Evolutionary conservation across 2,888 invertebrate species (phyloP), one percentile per base, ranked within the genome.

Genomic region (Dolichopus griseipennis): DNA sequence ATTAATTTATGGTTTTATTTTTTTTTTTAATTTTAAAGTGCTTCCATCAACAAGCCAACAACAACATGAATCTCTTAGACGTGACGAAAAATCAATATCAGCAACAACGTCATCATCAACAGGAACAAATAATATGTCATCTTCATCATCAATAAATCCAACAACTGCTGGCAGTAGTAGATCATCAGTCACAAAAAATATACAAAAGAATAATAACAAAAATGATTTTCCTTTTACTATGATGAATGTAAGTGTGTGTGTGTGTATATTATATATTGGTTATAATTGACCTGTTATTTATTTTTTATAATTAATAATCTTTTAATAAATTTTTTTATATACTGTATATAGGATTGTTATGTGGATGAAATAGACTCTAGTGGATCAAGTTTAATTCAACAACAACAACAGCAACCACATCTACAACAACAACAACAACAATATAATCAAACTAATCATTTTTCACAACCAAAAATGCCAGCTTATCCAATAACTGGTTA

Each of bases 401-500:
- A 52, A 52, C 27, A 27, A 27, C 27, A n/a, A n/a, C n/a, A n/a
- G n/a, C 43, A 43, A 43, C 43, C 7, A 9, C 43, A 43, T 3
- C 43, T 10, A 10, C 43, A 12, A 9, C 43, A 52, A 52, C 15
- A 66, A 72, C 74, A 61, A 68, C 73, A 67, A 69, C 73, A 68
- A 67, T 72, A 65, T 68, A 72, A 65, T 72, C 75, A 67, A 71
- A 69, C 37, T 68, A 75, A 74, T 67, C 73, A 76, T 21, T 81
- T 78, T 72, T 77, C 80, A 61, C 79, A 79, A 74, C 79, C 79
- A 69, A 78, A 78, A 74, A 79, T 80, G 80, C 79, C 80, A 64
- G 78, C 79, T 33, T 81, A 81, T 73, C 79, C 79, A 66, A 76
- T 78, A 43, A 77, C 79, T 41, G 78, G 79, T 63, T 79, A 80